Conservation (phyloP, 2,113 vertebrate genomes). For the Ptyas mucosa region DNA sequence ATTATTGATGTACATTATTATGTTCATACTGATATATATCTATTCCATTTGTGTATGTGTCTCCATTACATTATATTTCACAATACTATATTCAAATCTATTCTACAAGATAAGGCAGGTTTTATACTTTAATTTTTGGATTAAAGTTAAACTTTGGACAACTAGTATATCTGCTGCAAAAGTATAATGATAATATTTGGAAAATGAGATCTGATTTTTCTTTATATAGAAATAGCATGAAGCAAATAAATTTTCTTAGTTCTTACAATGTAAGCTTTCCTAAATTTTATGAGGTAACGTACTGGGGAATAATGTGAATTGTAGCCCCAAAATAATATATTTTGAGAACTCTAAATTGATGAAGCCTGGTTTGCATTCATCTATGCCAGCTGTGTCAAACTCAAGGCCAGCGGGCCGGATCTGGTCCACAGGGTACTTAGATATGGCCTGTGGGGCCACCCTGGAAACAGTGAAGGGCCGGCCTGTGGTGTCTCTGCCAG, state of each 20-base stretch:
- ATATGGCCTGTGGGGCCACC: too few relatives aligned
- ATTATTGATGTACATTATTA: conserved; percentile 34
- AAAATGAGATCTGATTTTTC: conserved; percentile 15
- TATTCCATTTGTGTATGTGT: conserved; percentile 57
- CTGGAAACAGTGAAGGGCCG: too few relatives aligned
- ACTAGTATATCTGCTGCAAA: background rate
- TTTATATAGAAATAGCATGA: background rate
- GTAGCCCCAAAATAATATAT: background rate
- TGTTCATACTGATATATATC: conserved; percentile 47
- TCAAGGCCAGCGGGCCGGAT: too few relatives aligned
- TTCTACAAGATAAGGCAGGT: background rate
- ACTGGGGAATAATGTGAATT: background rate
- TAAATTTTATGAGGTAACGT: background rate
- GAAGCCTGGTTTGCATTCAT: background rate
- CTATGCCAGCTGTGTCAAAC: background rate
- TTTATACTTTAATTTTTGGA: background rate
- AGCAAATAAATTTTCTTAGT: background rate
- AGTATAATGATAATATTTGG: conserved; percentile 12
- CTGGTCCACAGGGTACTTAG: too few relatives aligned
- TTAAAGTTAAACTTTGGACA: background rate
- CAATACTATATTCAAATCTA: conserved; percentile 16
- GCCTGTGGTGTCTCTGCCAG: too few relatives aligned
- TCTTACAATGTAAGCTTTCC: conserved; percentile 1
- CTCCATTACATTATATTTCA: conserved; percentile 37
- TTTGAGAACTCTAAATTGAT: background rate